Evolutionary conservation across 1,140 invertebrate genomes (phyloP), one percentile per base, ranked within the genome.

Genomic region (Battus philenor): DNA sequence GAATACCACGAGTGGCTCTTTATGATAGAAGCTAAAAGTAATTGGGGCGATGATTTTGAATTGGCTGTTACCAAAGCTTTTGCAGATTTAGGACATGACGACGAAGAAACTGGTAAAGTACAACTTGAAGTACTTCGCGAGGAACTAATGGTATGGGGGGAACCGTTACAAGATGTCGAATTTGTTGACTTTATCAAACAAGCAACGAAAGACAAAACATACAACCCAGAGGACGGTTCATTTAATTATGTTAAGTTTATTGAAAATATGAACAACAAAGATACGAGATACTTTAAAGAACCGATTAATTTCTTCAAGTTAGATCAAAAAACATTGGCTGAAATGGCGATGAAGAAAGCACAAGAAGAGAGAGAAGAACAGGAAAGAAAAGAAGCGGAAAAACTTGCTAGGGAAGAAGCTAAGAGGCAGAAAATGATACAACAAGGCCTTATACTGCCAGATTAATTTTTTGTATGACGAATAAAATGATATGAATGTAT

Each of bases 251-350:
- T 51, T 0, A 85, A 80, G 54, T 85, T 85, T 53, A 68, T 85
- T 15, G 78, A 85, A 26, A 79, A 74, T 31, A 82, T 85, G 77
- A 85, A 85, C 27, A 64, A 51, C 9, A 78, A 72, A 36, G 81
- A 85, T 38, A 43, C 31, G 17, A 81, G 58, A 29, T 80, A 68
- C 36, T 54, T 64, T 2, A 59, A 67, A 11, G 81, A 85, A 26
- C 81, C 81, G 0, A 75, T 85, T 9, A 85, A 85, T 51, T 85
- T 60, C 59, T 85, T 77, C 18, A 85, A 85, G 49, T 51, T 85
- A 15, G 81, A 85, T 31, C 81, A 85, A 49, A 82, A 80, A 53
- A 79, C 76, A 2, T 59, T 85, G 16, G 78, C 78, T 34, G 78
- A 50, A 15, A 66, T 85, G 71, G 81, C 81, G 1, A 57, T 72